phyloP scores from a whole-genome alignment of 2,888 invertebrate genomes.

The Lasioglossum oenotherae region DNA sequence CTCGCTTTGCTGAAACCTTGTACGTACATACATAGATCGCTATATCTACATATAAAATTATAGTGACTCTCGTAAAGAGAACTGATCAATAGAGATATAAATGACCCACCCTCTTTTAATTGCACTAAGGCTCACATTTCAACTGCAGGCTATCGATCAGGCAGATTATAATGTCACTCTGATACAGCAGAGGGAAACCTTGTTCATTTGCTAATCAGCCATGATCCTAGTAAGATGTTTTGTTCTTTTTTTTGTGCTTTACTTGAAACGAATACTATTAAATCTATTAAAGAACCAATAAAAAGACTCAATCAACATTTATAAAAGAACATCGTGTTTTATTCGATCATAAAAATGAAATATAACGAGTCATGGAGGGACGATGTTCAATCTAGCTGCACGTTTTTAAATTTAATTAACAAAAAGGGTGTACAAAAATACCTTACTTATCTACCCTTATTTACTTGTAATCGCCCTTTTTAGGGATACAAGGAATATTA shows the following conservation, averaged over 20 bases:
- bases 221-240: too few species aligned
- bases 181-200: not conserved
- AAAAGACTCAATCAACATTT: not conserved
- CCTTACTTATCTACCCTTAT: not conserved
- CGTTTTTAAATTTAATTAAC: not conserved
- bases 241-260: too few species aligned
- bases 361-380: not conserved
- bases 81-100: constrained; percentile 4
- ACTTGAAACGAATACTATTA: too few species aligned
- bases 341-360: not conserved
- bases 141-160: not conserved
- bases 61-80: not conserved
- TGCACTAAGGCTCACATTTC: not conserved
- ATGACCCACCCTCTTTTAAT: not conserved
- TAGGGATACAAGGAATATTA: not conserved
- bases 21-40: not conserved
- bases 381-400: too few species aligned
- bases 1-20: not conserved
- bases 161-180: not conserved
- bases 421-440: not conserved
- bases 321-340: not conserved
- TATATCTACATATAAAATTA: not conserved
- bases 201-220: not conserved
- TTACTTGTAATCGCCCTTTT: not conserved
- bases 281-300: not conserved